Evolutionary conservation across 2,797 vertebrate genomes (phyloP).

Genomic region (Alauda arvensis): DNA sequence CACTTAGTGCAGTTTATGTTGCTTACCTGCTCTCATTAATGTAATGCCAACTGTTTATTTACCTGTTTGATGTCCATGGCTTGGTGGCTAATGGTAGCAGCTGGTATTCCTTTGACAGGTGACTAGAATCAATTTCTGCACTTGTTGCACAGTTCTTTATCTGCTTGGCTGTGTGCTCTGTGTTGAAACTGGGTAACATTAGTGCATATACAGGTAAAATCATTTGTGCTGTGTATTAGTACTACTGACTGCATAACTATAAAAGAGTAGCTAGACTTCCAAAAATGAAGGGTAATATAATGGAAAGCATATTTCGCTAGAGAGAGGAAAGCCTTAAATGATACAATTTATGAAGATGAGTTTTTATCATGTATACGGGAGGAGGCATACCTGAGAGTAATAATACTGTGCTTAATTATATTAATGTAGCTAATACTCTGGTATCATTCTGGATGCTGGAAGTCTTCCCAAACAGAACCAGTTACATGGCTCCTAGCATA

Average conservation of each 20-base stretch:
- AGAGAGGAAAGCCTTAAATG: neutral
- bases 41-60: neutral
- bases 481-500: neutral
- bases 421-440: neutral
- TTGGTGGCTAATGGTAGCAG: neutral
- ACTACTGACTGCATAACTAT: neutral
- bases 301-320: neutral
- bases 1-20: neutral
- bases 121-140: neutral
- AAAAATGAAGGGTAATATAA: neutral
- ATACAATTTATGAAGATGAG: neutral
- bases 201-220: neutral
- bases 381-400: neutral
- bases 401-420: neutral
- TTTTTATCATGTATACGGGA: neutral
- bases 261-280: neutral
- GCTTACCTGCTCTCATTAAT: neutral
- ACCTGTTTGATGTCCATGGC: neutral
- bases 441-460: neutral
- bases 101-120: neutral
- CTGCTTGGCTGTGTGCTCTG: neutral
- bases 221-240: neutral
- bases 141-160: neutral
- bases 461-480: neutral
- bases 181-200: neutral